Evolutionary conservation across 2,113 vertebrate genomes (phyloP), one percentile per base, ranked within the genome.

Genomic region (Heteronetta atricapilla): DNA sequence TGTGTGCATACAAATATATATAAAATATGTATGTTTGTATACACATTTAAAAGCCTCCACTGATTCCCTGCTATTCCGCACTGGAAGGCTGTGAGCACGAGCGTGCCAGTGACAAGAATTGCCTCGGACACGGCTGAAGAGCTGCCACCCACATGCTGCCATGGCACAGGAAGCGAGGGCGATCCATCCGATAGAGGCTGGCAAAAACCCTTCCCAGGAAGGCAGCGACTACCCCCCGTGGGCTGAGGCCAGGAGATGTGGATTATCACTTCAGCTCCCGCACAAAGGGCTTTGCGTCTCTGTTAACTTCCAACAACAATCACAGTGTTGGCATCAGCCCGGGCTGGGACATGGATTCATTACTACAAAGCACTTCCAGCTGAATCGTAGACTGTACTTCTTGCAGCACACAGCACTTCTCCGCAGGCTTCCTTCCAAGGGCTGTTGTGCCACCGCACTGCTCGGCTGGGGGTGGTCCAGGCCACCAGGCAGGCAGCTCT

Each of bases 251-350:
- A 86, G 63, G 44, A 91, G 50, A 94, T 38, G 14, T 62, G 72
- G 75, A 85, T 92, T 91, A 93, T 86, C 67, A 85, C 87, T 46
- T 82, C 78, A 80, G 78, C 59, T 94, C 93, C 80, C 76, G 70
- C 78, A 76, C 77, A 93, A 90, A 95, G 63, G 63, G 48, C 69
- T 81, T 59, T 66, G 85, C 60, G 68, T 59, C 76, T 90, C 81
- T 82, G 25, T 52, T 72, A 66, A 46, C 56, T 55, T 85, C 36
- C 42, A 86, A n/a, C 58, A 69, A 44, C 29, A 89, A 66, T 75
- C 60, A 42, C 26, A 83, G 67, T 11, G 33, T 10, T 70, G 48
- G 91, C 73, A 93, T 44, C 89, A 82, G 89, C n/a, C 44, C 79
- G 59, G 59, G 67, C 36, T 0, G 0, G 46, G 55, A 85, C 31